Base-by-base conservation (phyloP, 2,888 invertebrate genomes). In the Colostygia pectinataria region DNA sequence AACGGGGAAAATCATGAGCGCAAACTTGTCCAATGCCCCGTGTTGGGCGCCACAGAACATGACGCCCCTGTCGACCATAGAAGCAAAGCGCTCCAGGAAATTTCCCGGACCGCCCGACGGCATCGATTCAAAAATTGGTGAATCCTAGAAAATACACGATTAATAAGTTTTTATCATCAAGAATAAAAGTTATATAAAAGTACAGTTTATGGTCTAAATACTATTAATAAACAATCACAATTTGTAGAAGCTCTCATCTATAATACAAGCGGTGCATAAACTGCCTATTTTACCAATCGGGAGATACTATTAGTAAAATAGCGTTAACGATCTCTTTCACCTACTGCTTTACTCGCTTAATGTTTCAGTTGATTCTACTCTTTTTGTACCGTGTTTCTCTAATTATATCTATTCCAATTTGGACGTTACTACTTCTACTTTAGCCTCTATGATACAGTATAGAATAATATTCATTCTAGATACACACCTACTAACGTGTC, bases 21-120 rank as follows among this genome's bases (percentile, higher is more conserved):
- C 92, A 55, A 91, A 90, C 68, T 91, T 91, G 73, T 93, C 92
- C 50, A 93, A 77, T 27, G 91, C 80, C 18, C 92, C 93, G 57
- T 92, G 87, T 68, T 92, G 92, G 53, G 92, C 92, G 64, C 93
- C 93, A 65, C 92, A 92, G 66, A 92, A 93, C 77, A 93, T 87
- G 24, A 92, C 86, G 4, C 91, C 91, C 39, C 87, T 84, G 65
- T 92, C 91, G 7, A 90, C 77, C 43, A 81, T 73, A 14, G 87
- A 74, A 0, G 79, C 80, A 62, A 92, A 73, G 9, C 86, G 74
- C 52, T 71, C 66, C 61, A 76, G 34, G 27, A 80, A 64, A 42
- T 68, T 67, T 4, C 80, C 71, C n/a, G 74, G 71, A 6, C 74
- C 77, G 6, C 68, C 74, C 0, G 80, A 57, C 33, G 80, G 77